A percentile compares a stretch with the other conserved stretches of the same genome.
Conservation (phyloP, 2,888 invertebrate genomes). For the Polydrusus cervinus region DNA sequence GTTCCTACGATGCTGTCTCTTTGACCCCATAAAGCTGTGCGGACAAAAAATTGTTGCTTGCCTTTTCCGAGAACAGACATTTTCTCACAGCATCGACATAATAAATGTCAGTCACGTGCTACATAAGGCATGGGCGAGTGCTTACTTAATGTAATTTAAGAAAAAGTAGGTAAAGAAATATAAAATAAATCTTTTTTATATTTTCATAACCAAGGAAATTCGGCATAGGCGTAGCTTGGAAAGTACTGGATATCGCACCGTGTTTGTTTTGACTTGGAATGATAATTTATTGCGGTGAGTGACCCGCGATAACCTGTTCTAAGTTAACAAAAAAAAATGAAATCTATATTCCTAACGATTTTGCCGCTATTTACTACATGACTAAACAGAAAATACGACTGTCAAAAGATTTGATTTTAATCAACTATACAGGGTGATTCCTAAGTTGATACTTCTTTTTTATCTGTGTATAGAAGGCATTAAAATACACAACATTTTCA, state of each 20-base stretch:
- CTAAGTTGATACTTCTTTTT: too few relatives aligned
- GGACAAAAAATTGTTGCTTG: not conserved
- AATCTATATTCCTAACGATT: too few relatives aligned
- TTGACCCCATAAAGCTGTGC: not conserved
- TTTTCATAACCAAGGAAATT: not conserved
- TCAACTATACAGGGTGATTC: too few relatives aligned
- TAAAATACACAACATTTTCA: too few relatives aligned
- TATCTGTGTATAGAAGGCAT: too few relatives aligned
- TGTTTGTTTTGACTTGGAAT: too few relatives aligned
- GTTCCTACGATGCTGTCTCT: not conserved
- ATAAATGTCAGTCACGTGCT: constrained; percentile 16
- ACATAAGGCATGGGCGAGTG: constrained; percentile 6
- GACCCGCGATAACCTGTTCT: too few relatives aligned
- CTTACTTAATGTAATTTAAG: constrained; percentile 13
- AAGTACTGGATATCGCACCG: not conserved
- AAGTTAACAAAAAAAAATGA: too few relatives aligned
- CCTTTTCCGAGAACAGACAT: not conserved
- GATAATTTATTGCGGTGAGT: too few relatives aligned
- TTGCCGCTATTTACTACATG: too few relatives aligned
- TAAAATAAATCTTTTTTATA: constrained; percentile 10
- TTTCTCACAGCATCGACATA: constrained; percentile 2
- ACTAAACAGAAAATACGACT: too few relatives aligned
- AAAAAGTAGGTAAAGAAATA: constrained; percentile 6
- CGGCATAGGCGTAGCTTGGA: not conserved
- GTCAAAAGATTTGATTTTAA: too few relatives aligned